Conservation (phyloP, 2,113 vertebrate species). For the Xenopus borealis region DNA sequence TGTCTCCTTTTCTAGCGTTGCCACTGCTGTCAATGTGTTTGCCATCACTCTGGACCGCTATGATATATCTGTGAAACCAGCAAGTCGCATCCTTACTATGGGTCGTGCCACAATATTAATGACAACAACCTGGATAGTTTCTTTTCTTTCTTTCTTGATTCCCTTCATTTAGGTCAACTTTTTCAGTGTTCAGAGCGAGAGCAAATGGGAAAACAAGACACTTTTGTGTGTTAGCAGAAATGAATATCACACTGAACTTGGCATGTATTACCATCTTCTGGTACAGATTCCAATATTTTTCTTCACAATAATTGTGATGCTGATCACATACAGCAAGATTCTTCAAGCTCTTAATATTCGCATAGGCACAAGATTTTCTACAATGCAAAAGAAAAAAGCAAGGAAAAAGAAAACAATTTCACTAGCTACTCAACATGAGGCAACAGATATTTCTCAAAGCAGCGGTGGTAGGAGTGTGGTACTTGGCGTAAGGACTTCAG, state of each 20-base stretch:
- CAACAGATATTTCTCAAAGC: constrained; percentile 78
- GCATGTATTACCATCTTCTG: constrained; percentile 93
- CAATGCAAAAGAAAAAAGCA: constrained; percentile 87
- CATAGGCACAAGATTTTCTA: constrained; percentile 91
- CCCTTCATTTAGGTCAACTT: constrained; percentile 96
- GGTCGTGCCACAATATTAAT: constrained; percentile 87
- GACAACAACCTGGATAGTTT: constrained; percentile 90
- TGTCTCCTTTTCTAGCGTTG: constrained; percentile 95
- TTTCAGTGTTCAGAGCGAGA: constrained; percentile 75
- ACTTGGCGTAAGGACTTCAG: constrained; percentile 92
- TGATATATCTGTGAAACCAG: constrained; percentile 96
- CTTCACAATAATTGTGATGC: constrained; percentile 92
- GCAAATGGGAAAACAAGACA: constrained; percentile 84
- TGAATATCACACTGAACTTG: constrained; percentile 87
- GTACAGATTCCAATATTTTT: constrained; percentile 98
- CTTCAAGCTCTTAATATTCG: constrained; percentile 96
- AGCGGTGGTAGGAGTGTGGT: constrained; percentile 79
- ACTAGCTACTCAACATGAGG: constrained; percentile 82
- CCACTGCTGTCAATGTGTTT: constrained; percentile 94
- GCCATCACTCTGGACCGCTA: constrained; percentile 96
- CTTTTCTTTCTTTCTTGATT: constrained; percentile 91
- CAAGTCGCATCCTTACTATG: constrained; percentile 95
- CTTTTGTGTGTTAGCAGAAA: constrained; percentile 76
- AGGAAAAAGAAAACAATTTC: constrained; percentile 94
- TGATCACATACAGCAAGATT: constrained; percentile 96